A percentile compares a stretch with the other conserved stretches of the same genome.
Evolutionary conservation across 2,113 vertebrate genomes (phyloP).

Genomic region (Embiotoca jacksoni): DNA sequence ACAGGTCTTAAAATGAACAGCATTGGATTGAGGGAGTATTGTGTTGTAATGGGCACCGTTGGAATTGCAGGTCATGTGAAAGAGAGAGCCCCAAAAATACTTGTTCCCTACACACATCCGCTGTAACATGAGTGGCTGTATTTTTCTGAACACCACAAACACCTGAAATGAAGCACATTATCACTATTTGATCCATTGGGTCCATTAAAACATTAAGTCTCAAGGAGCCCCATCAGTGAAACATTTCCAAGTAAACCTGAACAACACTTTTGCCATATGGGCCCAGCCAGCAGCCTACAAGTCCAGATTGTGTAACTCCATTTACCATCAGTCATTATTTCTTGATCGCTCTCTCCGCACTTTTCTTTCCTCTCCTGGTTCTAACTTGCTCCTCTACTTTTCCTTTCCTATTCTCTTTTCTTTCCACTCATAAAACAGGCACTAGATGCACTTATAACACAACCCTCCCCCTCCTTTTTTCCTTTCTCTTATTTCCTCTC

Average conservation of each 20-base stretch:
- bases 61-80: background rate
- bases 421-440: conserved; percentile 30
- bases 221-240: background rate
- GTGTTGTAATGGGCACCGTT: background rate
- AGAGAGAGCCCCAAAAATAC: too few species aligned
- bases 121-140: background rate
- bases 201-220: background rate
- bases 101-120: background rate
- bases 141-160: background rate
- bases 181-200: background rate
- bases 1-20: too few species aligned
- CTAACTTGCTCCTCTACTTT: background rate
- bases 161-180: background rate
- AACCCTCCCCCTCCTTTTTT: conserved; percentile 18
- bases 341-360: background rate
- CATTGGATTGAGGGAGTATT: too few species aligned
- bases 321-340: background rate
- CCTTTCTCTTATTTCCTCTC: conserved; percentile 47
- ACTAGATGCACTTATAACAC: conserved; percentile 41
- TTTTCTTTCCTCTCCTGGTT: background rate
- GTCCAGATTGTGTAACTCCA: conserved; percentile 1
- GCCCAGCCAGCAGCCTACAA: background rate
- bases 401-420: background rate
- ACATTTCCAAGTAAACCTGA: background rate
- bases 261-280: background rate